Base-by-base conservation (phyloP, 2,797 vertebrate genomes). In the Oryzias dopingdopingensis region DNA sequence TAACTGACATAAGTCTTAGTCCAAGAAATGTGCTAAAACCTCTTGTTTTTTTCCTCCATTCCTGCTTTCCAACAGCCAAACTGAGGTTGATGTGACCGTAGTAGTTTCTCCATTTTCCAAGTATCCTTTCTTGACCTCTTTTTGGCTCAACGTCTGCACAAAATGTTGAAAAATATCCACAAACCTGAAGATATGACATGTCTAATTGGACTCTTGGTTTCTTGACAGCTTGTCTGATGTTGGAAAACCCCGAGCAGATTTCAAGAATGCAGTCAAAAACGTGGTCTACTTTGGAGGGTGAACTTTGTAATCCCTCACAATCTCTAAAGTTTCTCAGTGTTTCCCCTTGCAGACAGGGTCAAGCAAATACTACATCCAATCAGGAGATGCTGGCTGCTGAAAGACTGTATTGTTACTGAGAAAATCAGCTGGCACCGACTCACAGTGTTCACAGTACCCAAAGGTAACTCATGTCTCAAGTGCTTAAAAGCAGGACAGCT, bases 391-490 rank as follows among this genome's bases (percentile, higher is more conserved):
- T 20, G 49, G 10, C 40, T 49, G 37, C 29, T 74, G 67, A 71
- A 75, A 53, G 51, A 45, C 22, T n/a, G 29, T 49, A 51, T 67
- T 73, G 61, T 73, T 76, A 45, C 49, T 40, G 26, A 45, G 23
- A 42, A 60, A 56, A 73, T 72, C 49, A 55, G 32, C 55, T 37
- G 43, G 52, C 45, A 29, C 40, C 6, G 6, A 14, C 50, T 49
- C 32, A 49, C 41, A 37, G 18, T 6, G 53, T 45, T 8, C 50
- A 22, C 15, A 53, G 14, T 2, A 14, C 56, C 77, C 43, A 59
- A 59, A 67, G 60, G 54, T 17, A 17, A 52, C 23, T 59, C 49
- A 44, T 42, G 56, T 52, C 45, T 50, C 26, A 56, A 42, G 29
- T 4, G 6, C 49, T 26, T 22, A 6, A 44, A 41, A 45, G 48